Evolutionary conservation across 2,888 invertebrate genomes (phyloP).

Genomic region (Eumacrocentrus americanus): DNA sequence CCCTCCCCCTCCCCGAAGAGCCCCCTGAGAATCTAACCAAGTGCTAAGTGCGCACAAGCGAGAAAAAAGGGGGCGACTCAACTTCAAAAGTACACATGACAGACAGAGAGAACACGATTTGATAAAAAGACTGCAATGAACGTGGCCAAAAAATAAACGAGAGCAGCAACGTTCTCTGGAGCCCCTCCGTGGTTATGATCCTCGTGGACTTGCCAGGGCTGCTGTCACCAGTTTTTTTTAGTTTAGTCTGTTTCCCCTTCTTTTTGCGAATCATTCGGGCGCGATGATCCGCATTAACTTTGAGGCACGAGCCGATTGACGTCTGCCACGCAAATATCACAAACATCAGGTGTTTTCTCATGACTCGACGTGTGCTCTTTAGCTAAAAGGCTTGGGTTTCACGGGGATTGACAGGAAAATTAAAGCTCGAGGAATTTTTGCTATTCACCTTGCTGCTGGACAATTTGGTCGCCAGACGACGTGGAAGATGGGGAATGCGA

Average conservation of each 20-base stretch:
- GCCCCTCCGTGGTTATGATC: neutral
- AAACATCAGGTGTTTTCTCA: neutral
- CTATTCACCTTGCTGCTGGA: conserved; percentile 42
- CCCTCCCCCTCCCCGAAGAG: no score
- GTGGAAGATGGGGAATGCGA: conserved; percentile 40
- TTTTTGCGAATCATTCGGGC: conserved; percentile 10
- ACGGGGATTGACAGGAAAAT: neutral
- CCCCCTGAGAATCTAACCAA: conserved; percentile 54
- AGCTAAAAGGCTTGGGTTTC: neutral
- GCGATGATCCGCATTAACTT: conserved; percentile 23
- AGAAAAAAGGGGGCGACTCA: conserved; percentile 2
- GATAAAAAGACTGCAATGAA: conserved; percentile 10
- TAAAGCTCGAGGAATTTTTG: neutral
- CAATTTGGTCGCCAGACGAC: conserved; percentile 39
- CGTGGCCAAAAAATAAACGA: neutral
- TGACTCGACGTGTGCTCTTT: conserved; percentile 5
- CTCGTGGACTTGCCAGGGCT: conserved; percentile 1
- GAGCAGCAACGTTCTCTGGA: neutral
- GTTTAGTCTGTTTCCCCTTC: conserved; percentile 1
- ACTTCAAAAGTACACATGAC: no score
- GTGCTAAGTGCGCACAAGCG: conserved; percentile 35
- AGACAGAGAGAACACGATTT: conserved; percentile 6
- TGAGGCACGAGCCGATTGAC: conserved; percentile 10
- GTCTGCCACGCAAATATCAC: conserved; percentile 18
- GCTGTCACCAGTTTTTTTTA: neutral